Conservation (phyloP, 2,888 invertebrate genomes). For the Brachyopa scutellaris region DNA sequence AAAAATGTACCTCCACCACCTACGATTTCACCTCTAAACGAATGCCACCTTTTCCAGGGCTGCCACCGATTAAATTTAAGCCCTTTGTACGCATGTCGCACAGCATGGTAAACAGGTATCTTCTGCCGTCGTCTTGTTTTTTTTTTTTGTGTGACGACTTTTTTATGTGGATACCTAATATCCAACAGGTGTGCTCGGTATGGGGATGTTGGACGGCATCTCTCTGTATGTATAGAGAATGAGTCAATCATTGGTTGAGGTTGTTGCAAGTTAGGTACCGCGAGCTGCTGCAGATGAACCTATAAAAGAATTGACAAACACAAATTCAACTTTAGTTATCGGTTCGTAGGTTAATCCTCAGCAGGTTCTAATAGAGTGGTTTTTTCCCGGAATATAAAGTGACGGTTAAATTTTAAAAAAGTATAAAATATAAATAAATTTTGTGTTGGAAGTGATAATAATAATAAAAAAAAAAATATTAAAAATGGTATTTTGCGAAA, state of each 20-base stretch:
- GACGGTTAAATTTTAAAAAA: not conserved
- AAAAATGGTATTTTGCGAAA: slow-evolving; percentile 61
- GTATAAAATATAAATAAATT: not conserved
- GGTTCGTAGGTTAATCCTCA: slow-evolving; percentile 55
- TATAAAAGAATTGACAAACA: slow-evolving; percentile 73
- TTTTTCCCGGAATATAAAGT: not conserved
- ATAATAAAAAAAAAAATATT: not conserved
- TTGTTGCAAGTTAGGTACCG: slow-evolving; percentile 17
- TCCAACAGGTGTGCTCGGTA: slow-evolving; percentile 56
- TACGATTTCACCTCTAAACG: slow-evolving; percentile 20
- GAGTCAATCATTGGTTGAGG: slow-evolving; percentile 44
- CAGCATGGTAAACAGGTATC: slow-evolving; percentile 19
- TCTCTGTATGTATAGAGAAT: not conserved
- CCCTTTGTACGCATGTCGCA: slow-evolving; percentile 61
- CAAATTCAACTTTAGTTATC: slow-evolving; percentile 72
- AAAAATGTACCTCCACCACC: too few species aligned
- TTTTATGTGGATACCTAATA: slow-evolving; percentile 33
- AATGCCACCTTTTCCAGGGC: slow-evolving; percentile 43
- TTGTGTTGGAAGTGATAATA: slow-evolving; percentile 7
- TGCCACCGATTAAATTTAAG: slow-evolving; percentile 27
- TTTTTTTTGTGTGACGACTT: slow-evolving; percentile 33
- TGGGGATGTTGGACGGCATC: slow-evolving; percentile 1
- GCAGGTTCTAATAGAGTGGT: slow-evolving; percentile 53
- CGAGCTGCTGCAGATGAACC: slow-evolving; percentile 41
- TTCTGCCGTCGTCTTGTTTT: slow-evolving; percentile 17